Conservation (phyloP, 2,113 vertebrate genomes). For the Xyliphius kryptos region DNA sequence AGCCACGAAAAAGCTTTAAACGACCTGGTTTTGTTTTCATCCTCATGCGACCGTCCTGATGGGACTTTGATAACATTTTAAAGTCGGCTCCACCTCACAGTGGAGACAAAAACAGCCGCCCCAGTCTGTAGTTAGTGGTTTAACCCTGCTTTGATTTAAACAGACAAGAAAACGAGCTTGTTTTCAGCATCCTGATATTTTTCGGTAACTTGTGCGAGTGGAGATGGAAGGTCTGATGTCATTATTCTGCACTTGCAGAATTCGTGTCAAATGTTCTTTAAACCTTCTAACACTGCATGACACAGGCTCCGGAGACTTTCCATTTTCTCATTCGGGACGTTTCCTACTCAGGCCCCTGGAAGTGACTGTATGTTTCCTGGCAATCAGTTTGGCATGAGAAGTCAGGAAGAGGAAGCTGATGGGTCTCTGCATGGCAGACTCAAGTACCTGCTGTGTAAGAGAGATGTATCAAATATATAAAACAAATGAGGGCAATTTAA, state of each 20-base stretch:
- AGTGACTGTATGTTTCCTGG: conserved; percentile 38
- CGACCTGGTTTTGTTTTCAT: too few species aligned
- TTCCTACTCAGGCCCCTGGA: conserved; percentile 54
- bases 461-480: too few species aligned
- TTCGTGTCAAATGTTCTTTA: neutral
- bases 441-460: neutral
- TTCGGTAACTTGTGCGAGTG: conserved; percentile 13
- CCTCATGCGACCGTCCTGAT: neutral
- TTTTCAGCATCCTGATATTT: conserved; percentile 25
- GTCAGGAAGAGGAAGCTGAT: conserved; percentile 13
- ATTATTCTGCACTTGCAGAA: conserved; percentile 23
- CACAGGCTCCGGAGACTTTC: conserved; percentile 48
- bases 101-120: neutral
- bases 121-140: conserved; percentile 50
- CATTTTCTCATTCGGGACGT: conserved; percentile 49
- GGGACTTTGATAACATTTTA: conserved; percentile 11
- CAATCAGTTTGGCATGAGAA: conserved; percentile 4
- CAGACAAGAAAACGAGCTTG: conserved; percentile 19
- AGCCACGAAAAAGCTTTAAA: too few species aligned
- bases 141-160: conserved; percentile 45
- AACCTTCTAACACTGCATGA: conserved; percentile 13
- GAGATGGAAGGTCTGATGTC: conserved; percentile 6
- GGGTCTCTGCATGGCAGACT: conserved; percentile 7
- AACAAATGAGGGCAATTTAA: too few species aligned
- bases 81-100: conserved; percentile 24